A percentile compares a stretch with the other conserved stretches of the same genome.
Evolutionary conservation across 2,797 vertebrate genomes (phyloP).

Genomic region (Onychomys torridus): DNA sequence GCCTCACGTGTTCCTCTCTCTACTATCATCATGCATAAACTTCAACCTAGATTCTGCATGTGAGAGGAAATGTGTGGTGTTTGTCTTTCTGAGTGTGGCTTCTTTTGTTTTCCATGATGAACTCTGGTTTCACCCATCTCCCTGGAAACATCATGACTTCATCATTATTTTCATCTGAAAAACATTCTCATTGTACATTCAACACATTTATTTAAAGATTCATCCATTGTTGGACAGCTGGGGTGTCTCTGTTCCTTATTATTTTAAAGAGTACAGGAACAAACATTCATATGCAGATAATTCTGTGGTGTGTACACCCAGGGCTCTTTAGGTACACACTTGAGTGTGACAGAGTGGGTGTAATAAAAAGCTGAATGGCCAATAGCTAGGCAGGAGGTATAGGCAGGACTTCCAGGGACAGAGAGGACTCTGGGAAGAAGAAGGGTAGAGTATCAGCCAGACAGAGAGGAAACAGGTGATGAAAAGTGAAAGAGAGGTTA

Average conservation of each 20-base stretch:
- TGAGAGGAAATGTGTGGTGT: background rate
- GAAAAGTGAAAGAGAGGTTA: background rate
- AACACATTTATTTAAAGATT: background rate
- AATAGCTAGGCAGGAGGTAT: background rate
- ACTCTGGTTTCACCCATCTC: background rate
- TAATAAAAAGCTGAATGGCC: background rate
- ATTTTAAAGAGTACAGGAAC: background rate
- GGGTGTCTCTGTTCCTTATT: background rate
- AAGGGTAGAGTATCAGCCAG: background rate
- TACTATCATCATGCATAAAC: background rate
- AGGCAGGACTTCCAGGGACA: background rate
- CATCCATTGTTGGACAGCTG: background rate
- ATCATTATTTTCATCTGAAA: background rate
- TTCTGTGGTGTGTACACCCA: background rate
- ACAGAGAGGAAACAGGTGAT: background rate
- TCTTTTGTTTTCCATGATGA: background rate
- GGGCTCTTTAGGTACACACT: background rate
- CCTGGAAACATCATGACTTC: background rate
- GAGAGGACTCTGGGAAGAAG: background rate
- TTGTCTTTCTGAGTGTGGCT: background rate
- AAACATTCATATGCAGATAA: background rate
- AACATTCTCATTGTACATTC: background rate
- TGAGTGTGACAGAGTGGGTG: background rate
- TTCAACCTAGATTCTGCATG: background rate
- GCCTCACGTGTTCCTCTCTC: background rate